Evolutionary conservation across 2,888 invertebrate genomes (phyloP).

Genomic region (Tromatobia lineatoria): DNA sequence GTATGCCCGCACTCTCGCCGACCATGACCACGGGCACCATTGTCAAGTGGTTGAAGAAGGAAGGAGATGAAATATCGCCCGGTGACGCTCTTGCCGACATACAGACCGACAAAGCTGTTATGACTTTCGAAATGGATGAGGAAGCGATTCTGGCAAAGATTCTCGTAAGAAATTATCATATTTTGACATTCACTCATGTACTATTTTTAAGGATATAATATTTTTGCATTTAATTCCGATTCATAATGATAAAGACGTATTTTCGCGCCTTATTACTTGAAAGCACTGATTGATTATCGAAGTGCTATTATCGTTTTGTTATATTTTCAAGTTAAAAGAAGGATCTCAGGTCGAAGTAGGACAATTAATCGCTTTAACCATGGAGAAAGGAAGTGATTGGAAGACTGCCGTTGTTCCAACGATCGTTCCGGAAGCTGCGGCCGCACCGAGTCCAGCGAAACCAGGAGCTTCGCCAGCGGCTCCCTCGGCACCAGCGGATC

Average conservation of each 20-base stretch:
- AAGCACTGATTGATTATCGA: not conserved
- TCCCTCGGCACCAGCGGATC: slow-evolving; percentile 56
- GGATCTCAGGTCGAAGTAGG: slow-evolving; percentile 86
- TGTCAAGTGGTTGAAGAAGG: slow-evolving; percentile 87
- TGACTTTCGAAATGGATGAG: slow-evolving; percentile 88
- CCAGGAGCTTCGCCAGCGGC: slow-evolving; percentile 40
- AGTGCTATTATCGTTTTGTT: not conserved
- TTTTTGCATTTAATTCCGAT: not conserved
- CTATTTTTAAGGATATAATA: not conserved
- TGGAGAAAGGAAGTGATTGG: slow-evolving; percentile 89
- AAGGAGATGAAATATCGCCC: slow-evolving; percentile 87
- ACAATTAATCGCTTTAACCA: slow-evolving; percentile 87
- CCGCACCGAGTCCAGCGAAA: slow-evolving; percentile 59
- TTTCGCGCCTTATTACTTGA: not conserved
- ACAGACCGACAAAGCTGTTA: slow-evolving; percentile 89
- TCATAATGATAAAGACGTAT: not conserved
- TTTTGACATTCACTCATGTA: too few species aligned
- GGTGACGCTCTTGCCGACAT: slow-evolving; percentile 89
- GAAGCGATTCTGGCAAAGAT: slow-evolving; percentile 88
- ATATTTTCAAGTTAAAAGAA: slow-evolving; percentile 85
- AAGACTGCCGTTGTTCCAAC: slow-evolving; percentile 85
- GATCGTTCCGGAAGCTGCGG: slow-evolving; percentile 48
- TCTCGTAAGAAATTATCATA: slow-evolving; percentile 82
- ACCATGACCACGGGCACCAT: slow-evolving; percentile 89
- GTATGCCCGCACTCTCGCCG: slow-evolving; percentile 89